Conservation (phyloP, 2,113 vertebrate genomes). For the Eolophus roseicapilla region DNA sequence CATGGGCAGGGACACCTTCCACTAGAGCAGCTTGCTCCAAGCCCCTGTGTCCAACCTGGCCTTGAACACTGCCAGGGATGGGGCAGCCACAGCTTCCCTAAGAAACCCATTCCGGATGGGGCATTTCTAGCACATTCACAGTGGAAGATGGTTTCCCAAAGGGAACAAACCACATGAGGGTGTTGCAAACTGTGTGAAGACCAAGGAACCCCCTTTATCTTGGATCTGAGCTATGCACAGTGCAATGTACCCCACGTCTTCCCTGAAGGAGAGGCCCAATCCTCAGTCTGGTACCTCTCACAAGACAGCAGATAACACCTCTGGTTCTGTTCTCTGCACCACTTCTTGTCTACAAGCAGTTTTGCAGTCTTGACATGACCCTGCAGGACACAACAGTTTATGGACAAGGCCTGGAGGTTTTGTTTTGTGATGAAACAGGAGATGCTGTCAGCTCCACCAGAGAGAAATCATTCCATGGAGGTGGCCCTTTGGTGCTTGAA, state of each 20-base stretch:
- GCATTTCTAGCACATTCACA: too few species aligned
- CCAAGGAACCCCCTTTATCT: not conserved
- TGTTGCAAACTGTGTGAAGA: not conserved
- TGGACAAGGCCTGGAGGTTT: not conserved
- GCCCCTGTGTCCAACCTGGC: not conserved
- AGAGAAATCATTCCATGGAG: not conserved
- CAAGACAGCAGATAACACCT: not conserved
- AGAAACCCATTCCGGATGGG: not conserved
- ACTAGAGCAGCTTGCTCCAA: not conserved
- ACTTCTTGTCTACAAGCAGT: not conserved
- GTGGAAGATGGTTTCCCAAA: not conserved
- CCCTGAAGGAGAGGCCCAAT: not conserved
- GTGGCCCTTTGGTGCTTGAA: not conserved
- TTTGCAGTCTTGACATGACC: not conserved
- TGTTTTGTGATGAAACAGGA: not conserved
- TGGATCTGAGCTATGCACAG: not conserved
- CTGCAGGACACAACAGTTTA: not conserved
- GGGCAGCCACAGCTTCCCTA: not conserved
- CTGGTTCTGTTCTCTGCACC: not conserved
- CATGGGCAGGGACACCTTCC: not conserved
- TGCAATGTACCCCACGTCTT: fast-evolving
- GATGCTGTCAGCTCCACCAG: not conserved
- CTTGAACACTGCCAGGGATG: not conserved
- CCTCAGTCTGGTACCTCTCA: not conserved
- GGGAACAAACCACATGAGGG: not conserved